Percentiles rank a stretch among this genome's conserved stretches.
These are phyloP conservation scores for Xenopus tropicalis DNA, from an alignment of 2,113 vertebrate species.

Conservation along the genomic window UCB_Xtro_10.0 CM004444.2:25486501-25487000, in stretches of 20 bases:
- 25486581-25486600: too few species aligned
- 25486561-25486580: too few species aligned
- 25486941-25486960: constrained; percentile 38
- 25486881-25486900: constrained; percentile 28
- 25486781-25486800: background rate
- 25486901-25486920: constrained; percentile 34
- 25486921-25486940: constrained; percentile 37
- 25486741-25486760: background rate
- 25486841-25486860: constrained; percentile 35
- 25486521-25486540: too few species aligned
- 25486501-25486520: too few species aligned
- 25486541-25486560: too few species aligned
- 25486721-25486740: too few species aligned
- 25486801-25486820: constrained; percentile 16
- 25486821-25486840: constrained; percentile 26
- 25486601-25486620: too few species aligned
- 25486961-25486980: constrained; percentile 25
- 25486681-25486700: too few species aligned
- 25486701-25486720: too few species aligned
- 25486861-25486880: constrained; percentile 11
- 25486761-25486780: background rate
- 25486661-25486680: too few species aligned
- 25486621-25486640: too few species aligned
- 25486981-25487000: background rate
- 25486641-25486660: too few species aligned